Conservation (phyloP, 2,113 vertebrate genomes). For the Synodontis membranacea region DNA sequence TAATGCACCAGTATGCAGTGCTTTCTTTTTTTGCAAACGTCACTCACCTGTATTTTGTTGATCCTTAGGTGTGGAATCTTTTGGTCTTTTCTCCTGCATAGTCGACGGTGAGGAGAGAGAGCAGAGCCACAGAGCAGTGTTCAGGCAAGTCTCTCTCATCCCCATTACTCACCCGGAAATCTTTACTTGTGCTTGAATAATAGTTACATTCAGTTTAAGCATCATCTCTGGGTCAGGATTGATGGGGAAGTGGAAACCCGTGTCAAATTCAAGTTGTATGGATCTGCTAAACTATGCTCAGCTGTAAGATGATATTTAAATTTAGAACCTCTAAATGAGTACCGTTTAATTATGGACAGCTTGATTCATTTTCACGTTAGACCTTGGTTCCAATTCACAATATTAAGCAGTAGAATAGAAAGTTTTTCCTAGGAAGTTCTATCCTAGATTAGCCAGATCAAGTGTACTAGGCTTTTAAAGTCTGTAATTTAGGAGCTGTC, state of each 20-base stretch:
- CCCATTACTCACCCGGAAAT: not conserved
- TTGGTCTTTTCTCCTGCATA: constrained; percentile 91
- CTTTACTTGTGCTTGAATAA: not conserved
- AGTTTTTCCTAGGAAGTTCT: not conserved
- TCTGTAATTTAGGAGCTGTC: not conserved
- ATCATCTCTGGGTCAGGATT: not conserved
- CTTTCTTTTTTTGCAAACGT: not conserved
- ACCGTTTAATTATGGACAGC: not conserved
- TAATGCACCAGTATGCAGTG: not conserved
- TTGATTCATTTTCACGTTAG: not conserved
- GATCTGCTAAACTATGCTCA: not conserved
- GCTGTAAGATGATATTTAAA: not conserved
- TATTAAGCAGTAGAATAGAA: not conserved
- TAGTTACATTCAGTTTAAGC: not conserved
- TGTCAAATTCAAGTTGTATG: not conserved
- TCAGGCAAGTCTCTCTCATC: constrained; percentile 67
- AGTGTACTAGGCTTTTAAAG: not conserved
- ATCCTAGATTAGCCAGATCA: not conserved
- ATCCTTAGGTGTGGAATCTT: constrained; percentile 84
- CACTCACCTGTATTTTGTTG: constrained; percentile 21
- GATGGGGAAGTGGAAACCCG: not conserved
- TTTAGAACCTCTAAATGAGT: not conserved
- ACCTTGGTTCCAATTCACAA: not conserved
- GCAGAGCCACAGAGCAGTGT: constrained; percentile 89
- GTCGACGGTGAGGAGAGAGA: constrained; percentile 89